Percentiles rank a stretch among this genome's conserved stretches.
Conservation (phyloP, 2,888 invertebrate species). For the Strigamia transsilvanica region DNA sequence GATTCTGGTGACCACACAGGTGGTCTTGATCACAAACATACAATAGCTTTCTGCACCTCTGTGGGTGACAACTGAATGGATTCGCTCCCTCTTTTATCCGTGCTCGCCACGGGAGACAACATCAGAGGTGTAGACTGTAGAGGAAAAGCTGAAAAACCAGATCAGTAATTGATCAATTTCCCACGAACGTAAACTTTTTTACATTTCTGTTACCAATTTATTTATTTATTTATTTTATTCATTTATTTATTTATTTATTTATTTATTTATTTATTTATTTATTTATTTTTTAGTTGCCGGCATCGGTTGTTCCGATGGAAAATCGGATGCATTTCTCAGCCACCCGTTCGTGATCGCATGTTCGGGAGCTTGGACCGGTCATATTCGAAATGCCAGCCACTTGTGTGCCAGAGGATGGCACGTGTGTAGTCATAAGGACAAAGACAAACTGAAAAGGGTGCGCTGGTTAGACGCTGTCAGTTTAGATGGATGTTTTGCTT, state of each 20-base stretch:
- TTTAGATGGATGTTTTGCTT: conserved; percentile 13
- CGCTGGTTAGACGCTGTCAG: not conserved
- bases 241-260: not conserved
- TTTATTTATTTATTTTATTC: not conserved
- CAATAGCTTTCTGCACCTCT: conserved; percentile 26
- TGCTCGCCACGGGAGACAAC: not conserved
- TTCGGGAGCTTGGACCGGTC: not conserved
- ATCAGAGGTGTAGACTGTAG: not conserved
- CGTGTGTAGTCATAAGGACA: conserved; percentile 5
- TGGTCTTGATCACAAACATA: conserved; percentile 21
- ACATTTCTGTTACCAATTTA: not conserved
- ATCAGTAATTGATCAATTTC: conserved; percentile 21
- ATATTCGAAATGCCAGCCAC: conserved; percentile 7
- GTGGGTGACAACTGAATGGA: conserved; percentile 11
- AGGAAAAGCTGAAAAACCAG: conserved; percentile 12
- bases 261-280: not conserved
- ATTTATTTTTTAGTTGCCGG: not conserved
- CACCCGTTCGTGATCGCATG: not conserved
- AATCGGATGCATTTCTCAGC: not conserved
- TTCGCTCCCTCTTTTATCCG: conserved; percentile 21
- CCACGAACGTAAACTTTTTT: not conserved
- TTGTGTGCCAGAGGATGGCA: conserved; percentile 5
- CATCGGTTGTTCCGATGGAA: not conserved
- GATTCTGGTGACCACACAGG: conserved; percentile 16
- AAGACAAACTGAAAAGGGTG: not conserved